These are phyloP conservation scores for Ranitomeya variabilis DNA, from an alignment of 2,113 vertebrate genomes.

Conservation along the genomic window DNA sequence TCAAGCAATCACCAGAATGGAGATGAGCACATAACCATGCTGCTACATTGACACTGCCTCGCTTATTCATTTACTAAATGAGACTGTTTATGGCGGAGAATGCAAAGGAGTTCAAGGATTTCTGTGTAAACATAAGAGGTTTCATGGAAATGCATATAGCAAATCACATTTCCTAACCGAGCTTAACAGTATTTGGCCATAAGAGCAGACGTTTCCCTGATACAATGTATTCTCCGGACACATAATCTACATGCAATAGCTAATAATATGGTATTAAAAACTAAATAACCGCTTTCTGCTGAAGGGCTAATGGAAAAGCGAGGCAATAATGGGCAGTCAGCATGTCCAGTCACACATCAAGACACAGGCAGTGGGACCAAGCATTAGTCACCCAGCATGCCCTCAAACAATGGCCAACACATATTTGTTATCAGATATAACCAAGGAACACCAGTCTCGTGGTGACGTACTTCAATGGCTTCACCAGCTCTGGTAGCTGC, in stretches of 20 bases:
- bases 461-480: background rate
- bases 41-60: conserved; percentile 19
- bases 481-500: background rate
- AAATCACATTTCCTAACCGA: background rate
- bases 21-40: conserved; percentile 16
- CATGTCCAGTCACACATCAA: conserved; percentile 28
- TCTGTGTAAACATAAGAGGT: conserved; percentile 9
- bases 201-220: background rate
- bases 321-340: conserved; percentile 20
- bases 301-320: conserved; percentile 19
- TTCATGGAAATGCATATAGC: background rate
- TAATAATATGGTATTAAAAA: background rate
- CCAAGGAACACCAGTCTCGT: background rate
- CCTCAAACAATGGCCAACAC: background rate
- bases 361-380: background rate
- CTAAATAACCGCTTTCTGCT: background rate
- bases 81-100: background rate
- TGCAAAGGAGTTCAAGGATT: conserved; percentile 15
- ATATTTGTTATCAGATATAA: background rate
- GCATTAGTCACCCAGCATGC: conserved; percentile 28
- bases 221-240: background rate
- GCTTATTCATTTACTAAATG: conserved; percentile 17
- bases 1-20: conserved; percentile 2
- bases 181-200: background rate
- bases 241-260: background rate